Conservation (phyloP, 2,797 vertebrate genomes). For the Myotis vivesi region DNA sequence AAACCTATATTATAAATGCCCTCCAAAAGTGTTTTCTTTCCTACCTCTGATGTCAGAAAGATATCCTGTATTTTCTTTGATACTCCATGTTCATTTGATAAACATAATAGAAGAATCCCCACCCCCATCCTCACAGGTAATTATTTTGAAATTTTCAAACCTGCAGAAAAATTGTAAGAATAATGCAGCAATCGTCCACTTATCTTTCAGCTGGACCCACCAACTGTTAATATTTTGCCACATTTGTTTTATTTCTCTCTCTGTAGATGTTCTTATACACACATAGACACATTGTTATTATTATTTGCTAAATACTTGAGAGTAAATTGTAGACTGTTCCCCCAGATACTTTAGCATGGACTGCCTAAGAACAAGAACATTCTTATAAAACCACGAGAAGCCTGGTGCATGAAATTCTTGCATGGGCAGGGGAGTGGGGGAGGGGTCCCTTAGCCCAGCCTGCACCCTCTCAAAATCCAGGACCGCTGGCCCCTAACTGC, state of each 20-base stretch:
- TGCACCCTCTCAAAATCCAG: too few relatives aligned
- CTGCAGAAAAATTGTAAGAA: neutral
- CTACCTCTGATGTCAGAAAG: neutral
- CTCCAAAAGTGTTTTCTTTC: neutral
- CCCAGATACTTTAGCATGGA: neutral
- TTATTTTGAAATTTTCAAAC: constrained; percentile 8
- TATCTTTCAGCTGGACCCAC: neutral
- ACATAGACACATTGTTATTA: neutral
- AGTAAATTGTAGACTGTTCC: neutral
- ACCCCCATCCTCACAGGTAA: neutral
- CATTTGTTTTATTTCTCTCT: neutral
- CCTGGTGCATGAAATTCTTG: too few relatives aligned
- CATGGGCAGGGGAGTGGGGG: too few relatives aligned
- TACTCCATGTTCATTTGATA: neutral
- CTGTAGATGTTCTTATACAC: neutral
- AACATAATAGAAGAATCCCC: neutral
- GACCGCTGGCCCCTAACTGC: too few relatives aligned
- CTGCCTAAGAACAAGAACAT: neutral
- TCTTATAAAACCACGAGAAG: neutral
- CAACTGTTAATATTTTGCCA: neutral
- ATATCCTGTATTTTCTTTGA: constrained; percentile 6
- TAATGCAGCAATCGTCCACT: neutral
- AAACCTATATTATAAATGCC: constrained; percentile 97
- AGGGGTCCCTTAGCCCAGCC: too few relatives aligned
- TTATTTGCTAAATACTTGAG: neutral